Evolutionary conservation across 2,797 vertebrate species (phyloP), one percentile per base, ranked within the genome.

Genomic region (Chromis chromis): DNA sequence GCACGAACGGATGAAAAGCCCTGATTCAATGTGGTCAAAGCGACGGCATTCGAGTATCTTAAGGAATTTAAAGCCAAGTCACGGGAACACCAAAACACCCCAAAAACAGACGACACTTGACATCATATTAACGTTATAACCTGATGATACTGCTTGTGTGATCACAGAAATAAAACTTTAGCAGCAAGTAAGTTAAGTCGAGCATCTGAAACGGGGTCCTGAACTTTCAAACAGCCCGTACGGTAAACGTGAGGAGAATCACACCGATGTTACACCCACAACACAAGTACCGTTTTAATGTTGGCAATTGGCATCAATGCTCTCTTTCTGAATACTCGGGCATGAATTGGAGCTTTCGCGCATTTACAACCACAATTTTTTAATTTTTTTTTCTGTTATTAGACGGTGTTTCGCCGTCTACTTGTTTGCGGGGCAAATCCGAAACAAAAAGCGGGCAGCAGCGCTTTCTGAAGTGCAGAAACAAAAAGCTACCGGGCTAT

Each of bases 401-500:
- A 1, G 6, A 11, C 49, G 1, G 1, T 4, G 53, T 31, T 59
- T 7, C 12, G 13, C 1, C 0, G 42, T 1, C 11, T 11, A 17
- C 21, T 54, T 28, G 59, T 36, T 25, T 28, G 56, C 16, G 27
- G 27, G 2, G 33, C 14, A n/a, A 76, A 54, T 7, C 40, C 46
- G 77, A 76, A 81, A 87, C 84, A 88, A 81, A 85, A 90, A 89
- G 85, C 85, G 86, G 84, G 82, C 71, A 59, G 81, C 72, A 48
- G 59, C 65, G 70, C 76, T 81, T 84, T 87, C 42, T 87, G 76
- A 85, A 90, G 82, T 87, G 74, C 76, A 89, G 73, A 91, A 91
- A 93, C 92, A 93, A 92, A 93, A 93, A 93, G 91, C 92, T 93
- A 93, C 86, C 62, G 77, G 70, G 82, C 86, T 84, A 76, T 83